These are phyloP conservation scores for Anguilla japonica DNA, from an alignment of 2,113 vertebrate species.

Conservation along the genomic window DNA sequence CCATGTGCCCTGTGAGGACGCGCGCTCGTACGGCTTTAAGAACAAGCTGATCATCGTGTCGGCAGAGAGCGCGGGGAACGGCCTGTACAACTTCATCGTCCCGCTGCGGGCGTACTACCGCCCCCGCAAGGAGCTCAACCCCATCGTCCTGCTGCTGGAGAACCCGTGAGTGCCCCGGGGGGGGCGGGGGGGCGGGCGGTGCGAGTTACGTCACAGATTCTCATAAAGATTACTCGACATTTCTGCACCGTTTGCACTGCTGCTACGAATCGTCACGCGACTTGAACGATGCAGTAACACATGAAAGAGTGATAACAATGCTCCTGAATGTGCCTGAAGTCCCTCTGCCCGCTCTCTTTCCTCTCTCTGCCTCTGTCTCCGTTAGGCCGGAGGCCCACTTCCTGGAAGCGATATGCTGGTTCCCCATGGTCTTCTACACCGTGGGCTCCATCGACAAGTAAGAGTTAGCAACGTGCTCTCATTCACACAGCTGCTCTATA, in stretches of 20 bases:
- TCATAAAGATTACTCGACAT: background rate
- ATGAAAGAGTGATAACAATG: background rate
- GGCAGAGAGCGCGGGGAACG: conserved; percentile 76
- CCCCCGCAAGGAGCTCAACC: conserved; percentile 78
- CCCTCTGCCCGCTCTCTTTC: background rate
- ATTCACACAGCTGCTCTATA: background rate
- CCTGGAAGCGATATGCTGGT: conserved; percentile 81
- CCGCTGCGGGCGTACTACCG: conserved; percentile 78
- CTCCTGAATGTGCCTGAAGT: background rate
- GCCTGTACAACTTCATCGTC: conserved; percentile 82
- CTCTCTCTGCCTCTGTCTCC: conserved; percentile 27
- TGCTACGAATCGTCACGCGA: background rate
- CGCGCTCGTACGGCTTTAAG: conserved; percentile 76
- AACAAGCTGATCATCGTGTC: conserved; percentile 82
- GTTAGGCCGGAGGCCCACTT: conserved; percentile 77
- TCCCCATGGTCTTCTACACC: conserved; percentile 81
- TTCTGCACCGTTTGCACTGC: background rate
- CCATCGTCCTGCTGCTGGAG: conserved; percentile 78
- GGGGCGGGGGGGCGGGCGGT: background rate
- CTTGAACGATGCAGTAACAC: background rate
- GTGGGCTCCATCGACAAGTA: conserved; percentile 83
- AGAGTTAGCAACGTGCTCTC: conserved; percentile 34
- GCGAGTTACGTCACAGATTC: background rate
- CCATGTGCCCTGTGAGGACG: conserved; percentile 74
- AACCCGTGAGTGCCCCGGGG: conserved; percentile 64